Conservation (phyloP, 2,113 vertebrate species). For the Monopterus albus region DNA sequence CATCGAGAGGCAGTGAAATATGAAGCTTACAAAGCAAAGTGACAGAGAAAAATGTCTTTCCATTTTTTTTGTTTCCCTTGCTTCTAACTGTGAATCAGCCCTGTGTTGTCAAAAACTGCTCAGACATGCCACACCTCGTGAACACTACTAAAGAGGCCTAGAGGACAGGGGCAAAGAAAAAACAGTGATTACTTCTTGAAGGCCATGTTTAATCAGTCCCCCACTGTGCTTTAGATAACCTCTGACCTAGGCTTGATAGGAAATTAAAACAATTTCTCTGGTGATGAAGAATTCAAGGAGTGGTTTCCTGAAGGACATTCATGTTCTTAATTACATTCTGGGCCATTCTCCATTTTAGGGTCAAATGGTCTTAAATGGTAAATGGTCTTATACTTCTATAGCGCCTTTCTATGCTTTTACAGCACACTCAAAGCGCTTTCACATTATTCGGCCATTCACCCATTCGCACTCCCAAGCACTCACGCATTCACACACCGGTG, state of each 20-base stretch:
- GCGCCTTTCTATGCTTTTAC: no score
- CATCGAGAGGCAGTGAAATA: slow-evolving; percentile 53
- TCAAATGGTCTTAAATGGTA: no score
- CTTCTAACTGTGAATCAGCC: slow-evolving; percentile 58
- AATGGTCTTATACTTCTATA: no score
- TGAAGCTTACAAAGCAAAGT: slow-evolving; percentile 55
- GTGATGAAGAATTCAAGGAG: slow-evolving; percentile 44
- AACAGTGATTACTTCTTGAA: slow-evolving; percentile 61
- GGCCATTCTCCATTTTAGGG: slow-evolving; percentile 44
- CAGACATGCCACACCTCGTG: slow-evolving; percentile 13
- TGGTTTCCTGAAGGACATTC: slow-evolving; percentile 65
- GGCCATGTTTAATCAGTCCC: slow-evolving; percentile 70
- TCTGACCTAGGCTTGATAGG: slow-evolving; percentile 62
- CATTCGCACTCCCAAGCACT: no score
- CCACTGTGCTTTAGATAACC: slow-evolving; percentile 69
- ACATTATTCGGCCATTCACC: no score
- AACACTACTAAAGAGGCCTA: slow-evolving; percentile 11
- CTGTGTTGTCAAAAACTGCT: slow-evolving; percentile 3
- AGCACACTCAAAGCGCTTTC: no score
- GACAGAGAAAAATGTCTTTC: slow-evolving; percentile 66
- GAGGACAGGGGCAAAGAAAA: slow-evolving; percentile 26
- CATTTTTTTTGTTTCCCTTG: neutral
- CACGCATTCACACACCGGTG: no score
- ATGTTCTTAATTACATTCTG: slow-evolving; percentile 60
- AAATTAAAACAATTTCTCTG: slow-evolving; percentile 65